Evolutionary conservation across 2,113 vertebrate genomes (phyloP).

Genomic region (Poeciliopsis retropinna): DNA sequence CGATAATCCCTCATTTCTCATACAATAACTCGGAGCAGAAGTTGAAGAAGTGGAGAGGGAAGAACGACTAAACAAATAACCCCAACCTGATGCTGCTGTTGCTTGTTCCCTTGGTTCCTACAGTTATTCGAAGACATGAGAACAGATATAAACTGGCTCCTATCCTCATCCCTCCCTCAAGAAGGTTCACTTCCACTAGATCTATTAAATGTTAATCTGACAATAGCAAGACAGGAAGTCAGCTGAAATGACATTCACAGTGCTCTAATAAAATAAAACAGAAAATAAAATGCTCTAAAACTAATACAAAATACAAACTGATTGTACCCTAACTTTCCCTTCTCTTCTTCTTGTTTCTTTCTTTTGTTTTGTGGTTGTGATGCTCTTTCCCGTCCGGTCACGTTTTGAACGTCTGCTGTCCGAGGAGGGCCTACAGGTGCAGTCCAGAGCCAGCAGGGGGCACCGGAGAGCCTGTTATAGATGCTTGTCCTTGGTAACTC

Average conservation of each 20-base stretch:
- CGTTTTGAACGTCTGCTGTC: constrained; percentile 12
- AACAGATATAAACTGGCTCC: background rate
- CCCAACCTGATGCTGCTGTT: constrained; percentile 1
- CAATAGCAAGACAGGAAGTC: constrained; percentile 58
- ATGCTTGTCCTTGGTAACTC: constrained; percentile 87
- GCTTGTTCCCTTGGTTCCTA: constrained; percentile 14
- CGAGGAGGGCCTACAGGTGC: constrained; percentile 48
- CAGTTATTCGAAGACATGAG: constrained; percentile 12
- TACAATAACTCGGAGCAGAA: constrained; percentile 23
- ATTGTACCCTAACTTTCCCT: constrained; percentile 28
- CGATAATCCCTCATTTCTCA: constrained; percentile 9
- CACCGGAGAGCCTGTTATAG: constrained; percentile 71
- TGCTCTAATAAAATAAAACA: constrained; percentile 65
- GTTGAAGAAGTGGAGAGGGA: constrained; percentile 4
- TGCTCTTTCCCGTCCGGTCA: constrained; percentile 31
- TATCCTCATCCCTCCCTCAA: constrained; percentile 18
- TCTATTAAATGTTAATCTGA: constrained; percentile 54
- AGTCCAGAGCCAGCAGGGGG: constrained; percentile 69
- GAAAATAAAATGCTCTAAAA: constrained; percentile 53
- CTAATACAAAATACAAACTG: constrained; percentile 32
- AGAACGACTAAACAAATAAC: constrained; percentile 5
- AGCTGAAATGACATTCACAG: constrained; percentile 78
- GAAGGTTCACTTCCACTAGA: constrained; percentile 29
- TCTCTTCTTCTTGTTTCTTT: too few relatives aligned
- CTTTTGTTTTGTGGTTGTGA: constrained; percentile 2